Conservation (phyloP, 2,113 vertebrate genomes). For the Calidris pugnax region DNA sequence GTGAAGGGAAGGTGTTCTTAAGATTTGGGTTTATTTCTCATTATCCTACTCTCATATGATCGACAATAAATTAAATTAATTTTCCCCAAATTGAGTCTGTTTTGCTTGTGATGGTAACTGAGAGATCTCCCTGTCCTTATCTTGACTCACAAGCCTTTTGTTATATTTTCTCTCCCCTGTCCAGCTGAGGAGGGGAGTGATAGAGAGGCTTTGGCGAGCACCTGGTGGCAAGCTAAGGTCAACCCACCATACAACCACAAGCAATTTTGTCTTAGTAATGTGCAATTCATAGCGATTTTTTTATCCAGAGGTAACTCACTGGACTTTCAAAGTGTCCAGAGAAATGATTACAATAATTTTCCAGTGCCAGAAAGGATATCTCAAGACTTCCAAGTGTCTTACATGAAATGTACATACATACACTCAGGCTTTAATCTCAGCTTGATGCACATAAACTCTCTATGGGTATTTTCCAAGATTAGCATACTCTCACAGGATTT, state of each 20-base stretch:
- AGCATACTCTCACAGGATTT: background rate
- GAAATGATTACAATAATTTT: background rate
- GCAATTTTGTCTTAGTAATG: background rate
- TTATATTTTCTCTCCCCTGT: background rate
- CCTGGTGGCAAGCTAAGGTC: background rate
- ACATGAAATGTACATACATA: background rate
- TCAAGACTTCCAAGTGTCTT: background rate
- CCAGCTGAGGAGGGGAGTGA: background rate
- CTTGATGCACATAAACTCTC: background rate
- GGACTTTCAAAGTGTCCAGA: background rate
- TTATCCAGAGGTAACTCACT: background rate
- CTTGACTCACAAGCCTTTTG: background rate
- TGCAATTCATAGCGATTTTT: background rate
- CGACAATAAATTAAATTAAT: background rate
- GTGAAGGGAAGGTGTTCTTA: background rate
- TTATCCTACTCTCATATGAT: background rate
- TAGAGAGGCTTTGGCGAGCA: background rate
- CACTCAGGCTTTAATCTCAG: background rate
- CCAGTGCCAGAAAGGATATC: background rate
- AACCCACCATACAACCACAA: background rate
- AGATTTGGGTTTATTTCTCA: background rate
- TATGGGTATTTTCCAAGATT: background rate
- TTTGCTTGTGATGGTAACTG: background rate
- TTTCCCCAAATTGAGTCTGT: background rate
- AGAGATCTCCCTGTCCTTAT: background rate